Base-by-base conservation (phyloP, 2,797 vertebrate species). In the Dromococcyx pavoninus region DNA sequence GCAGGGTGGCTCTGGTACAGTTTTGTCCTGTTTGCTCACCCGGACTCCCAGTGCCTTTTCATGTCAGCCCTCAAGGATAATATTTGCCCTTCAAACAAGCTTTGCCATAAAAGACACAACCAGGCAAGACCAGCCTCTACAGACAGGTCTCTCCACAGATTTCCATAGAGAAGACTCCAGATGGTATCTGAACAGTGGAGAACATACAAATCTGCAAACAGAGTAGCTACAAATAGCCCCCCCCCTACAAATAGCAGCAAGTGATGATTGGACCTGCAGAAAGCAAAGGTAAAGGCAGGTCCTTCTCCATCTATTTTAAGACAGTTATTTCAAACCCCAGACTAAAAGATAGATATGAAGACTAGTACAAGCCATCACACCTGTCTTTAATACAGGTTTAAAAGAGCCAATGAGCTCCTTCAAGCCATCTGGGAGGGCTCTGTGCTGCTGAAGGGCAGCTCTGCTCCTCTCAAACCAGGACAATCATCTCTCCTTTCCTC, bases 31-130 rank as follows among this genome's bases (percentile, higher is more conserved):
- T 81, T 80, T 82, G 35, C 50, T 84, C 77, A 46, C 5, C 30
- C 39, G 30, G 33, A 9, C 10, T 32, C 54, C 77, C 56, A 83
- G 75, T 22, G 33, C 5, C 64, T 70, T 56, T 74, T 60, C 24
- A 23, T 66, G 44, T 53, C 92, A 92, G 65, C 89, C 76, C 77
- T 86, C 58, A 88, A 89, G 86, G 43, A 53, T 48, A 86, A 54
- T 86, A 90, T 92, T 86, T 93, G 28, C 58, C 71, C 85, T 89
- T 81, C 77, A 94, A 94, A 95, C 51, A 57, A 91, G 78, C 37
- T 67, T 57, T 61, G 44, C 35, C 28, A 50, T 46, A 75, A n/a
- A 64, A 86, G 51, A 10, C 73, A 46, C 0, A 10, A 75, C 39
- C 4, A 2, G 37, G 35, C 48, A 86, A 69, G 48, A n/a, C 17